Conservation (phyloP, 2,113 vertebrate species). For the Pluvianellus socialis region DNA sequence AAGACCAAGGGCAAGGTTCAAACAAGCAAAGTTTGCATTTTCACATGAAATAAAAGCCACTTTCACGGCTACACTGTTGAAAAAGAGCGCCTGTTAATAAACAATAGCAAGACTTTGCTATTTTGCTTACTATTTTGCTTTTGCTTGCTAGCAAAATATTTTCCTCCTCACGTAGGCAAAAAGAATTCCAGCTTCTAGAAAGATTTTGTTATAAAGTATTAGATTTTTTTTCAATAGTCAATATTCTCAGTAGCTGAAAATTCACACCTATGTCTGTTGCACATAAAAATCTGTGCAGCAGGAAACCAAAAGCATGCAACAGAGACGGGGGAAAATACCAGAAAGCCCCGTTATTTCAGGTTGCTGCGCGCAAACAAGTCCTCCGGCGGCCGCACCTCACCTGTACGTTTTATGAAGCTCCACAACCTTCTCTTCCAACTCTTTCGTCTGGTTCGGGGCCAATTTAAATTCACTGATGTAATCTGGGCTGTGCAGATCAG, state of each 20-base stretch:
- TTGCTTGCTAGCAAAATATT: background rate
- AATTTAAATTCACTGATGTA: conserved; percentile 91
- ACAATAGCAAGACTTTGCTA: background rate
- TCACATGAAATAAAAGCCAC: background rate
- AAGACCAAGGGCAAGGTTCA: background rate
- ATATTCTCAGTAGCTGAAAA: background rate
- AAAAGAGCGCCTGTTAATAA: background rate
- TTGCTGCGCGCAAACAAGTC: background rate
- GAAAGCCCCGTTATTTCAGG: background rate
- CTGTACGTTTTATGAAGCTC: conserved; percentile 95
- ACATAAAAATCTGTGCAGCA: background rate
- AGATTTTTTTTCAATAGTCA: background rate
- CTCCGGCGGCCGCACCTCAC: conserved; percentile 21
- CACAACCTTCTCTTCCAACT: conserved; percentile 95
- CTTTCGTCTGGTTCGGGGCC: conserved; percentile 91
- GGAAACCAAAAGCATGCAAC: background rate
- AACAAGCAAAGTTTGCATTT: background rate
- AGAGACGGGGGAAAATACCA: background rate
- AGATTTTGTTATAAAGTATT: background rate
- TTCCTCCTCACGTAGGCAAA: background rate
- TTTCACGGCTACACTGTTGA: background rate
- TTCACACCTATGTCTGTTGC: background rate
- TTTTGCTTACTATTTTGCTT: background rate
- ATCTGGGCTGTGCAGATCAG: conserved; percentile 83
- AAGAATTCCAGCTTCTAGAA: background rate